Conservation (phyloP, 2,888 invertebrate species). For the Orthosia incerta region DNA sequence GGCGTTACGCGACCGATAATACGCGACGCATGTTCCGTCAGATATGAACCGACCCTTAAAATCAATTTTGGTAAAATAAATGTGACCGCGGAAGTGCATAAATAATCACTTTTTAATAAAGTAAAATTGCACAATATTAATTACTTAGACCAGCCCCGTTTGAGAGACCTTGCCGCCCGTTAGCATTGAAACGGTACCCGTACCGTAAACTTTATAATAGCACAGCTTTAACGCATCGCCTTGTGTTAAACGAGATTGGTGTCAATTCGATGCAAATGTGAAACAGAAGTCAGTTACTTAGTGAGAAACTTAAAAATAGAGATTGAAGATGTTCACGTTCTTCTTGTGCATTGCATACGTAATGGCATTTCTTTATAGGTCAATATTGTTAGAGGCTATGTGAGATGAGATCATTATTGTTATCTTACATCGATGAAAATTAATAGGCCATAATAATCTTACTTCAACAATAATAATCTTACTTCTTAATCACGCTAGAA, state of each 20-base stretch:
- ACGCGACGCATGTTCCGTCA: no score
- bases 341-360: conserved; percentile 11
- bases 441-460: background rate
- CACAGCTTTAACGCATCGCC: conserved; percentile 45
- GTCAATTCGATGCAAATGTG: conserved; percentile 50
- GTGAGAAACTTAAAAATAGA: conserved; percentile 39
- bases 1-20: no score
- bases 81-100: conserved; percentile 12
- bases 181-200: conserved; percentile 80
- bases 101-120: conserved; percentile 20
- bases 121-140: conserved; percentile 26
- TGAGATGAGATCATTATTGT: conserved; percentile 2
- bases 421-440: background rate
- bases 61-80: background rate
- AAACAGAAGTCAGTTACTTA: conserved; percentile 35
- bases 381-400: background rate
- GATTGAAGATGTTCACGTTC: conserved; percentile 12
- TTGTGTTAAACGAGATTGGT: conserved; percentile 56
- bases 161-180: conserved; percentile 62
- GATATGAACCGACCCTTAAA: no score
- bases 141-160: conserved; percentile 62
- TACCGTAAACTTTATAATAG: conserved; percentile 72
- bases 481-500: no score
- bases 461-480: background rate
- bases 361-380: conserved; percentile 14